These are phyloP conservation scores for Habrosyne pyritoides DNA, from an alignment of 2,888 invertebrate genomes.

Conservation along the genomic window DNA sequence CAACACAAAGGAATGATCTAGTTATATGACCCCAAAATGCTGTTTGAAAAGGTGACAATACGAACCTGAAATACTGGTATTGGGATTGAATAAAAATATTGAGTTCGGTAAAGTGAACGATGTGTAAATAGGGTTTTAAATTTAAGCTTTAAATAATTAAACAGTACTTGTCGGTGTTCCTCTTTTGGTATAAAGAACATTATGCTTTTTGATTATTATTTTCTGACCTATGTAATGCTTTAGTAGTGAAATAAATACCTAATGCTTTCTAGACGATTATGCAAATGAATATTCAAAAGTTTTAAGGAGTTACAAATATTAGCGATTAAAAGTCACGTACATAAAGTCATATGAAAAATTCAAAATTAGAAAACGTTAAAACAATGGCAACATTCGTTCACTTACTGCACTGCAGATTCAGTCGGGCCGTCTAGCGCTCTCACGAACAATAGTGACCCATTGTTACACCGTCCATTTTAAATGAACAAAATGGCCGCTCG, in stretches of 20 bases:
- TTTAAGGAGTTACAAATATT: too few species aligned
- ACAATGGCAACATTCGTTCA: conserved; percentile 71
- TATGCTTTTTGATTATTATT: too few species aligned
- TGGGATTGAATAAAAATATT: conserved; percentile 28
- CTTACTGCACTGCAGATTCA: conserved; percentile 53
- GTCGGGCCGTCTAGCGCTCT: conserved; percentile 60
- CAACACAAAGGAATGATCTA: conserved; percentile 67
- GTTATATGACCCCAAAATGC: conserved; percentile 73
- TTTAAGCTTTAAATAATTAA: too few species aligned
- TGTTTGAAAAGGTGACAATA: conserved; percentile 60
- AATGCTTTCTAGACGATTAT: too few species aligned
- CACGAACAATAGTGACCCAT: conserved; percentile 75
- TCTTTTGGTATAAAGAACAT: too few species aligned
- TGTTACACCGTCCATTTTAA: conserved; percentile 81
- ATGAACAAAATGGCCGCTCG: conserved; percentile 80
- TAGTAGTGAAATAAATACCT: too few species aligned
- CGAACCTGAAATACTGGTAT: conserved; percentile 72
- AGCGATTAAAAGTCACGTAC: background rate
- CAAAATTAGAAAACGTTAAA: conserved; percentile 70
- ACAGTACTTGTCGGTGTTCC: too few species aligned
- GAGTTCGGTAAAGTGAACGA: conserved; percentile 10
- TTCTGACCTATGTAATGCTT: too few species aligned
- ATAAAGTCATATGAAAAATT: conserved; percentile 43
- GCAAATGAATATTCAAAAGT: too few species aligned
- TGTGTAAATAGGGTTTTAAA: conserved; percentile 15